phyloP scores from a whole-genome alignment of 2,888 invertebrate species.

The Cryptus viduatorius region DNA sequence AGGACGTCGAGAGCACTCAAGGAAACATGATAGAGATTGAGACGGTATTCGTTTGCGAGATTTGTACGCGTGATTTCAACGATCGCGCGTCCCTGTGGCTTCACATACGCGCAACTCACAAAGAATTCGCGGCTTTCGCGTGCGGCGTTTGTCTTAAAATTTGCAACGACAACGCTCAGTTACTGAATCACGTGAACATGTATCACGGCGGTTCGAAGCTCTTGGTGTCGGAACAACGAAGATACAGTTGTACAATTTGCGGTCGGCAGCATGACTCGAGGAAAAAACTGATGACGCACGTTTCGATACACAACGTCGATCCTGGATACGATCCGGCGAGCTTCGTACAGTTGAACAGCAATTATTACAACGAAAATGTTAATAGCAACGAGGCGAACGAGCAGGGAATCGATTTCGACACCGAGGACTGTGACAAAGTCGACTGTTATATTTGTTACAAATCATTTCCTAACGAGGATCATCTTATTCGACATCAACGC shows the following conservation, averaged over 20 bases:
- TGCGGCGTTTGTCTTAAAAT: constrained; percentile 87
- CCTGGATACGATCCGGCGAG: constrained; percentile 85
- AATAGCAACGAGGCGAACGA: constrained; percentile 79
- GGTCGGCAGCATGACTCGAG: constrained; percentile 87
- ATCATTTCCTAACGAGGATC: constrained; percentile 85
- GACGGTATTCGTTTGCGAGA: constrained; percentile 85
- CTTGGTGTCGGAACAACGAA: constrained; percentile 82
- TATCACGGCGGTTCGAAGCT: constrained; percentile 85
- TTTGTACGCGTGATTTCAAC: constrained; percentile 85
- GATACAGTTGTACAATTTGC: constrained; percentile 86
- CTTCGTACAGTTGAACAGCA: constrained; percentile 85
- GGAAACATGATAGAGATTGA: constrained; percentile 84
- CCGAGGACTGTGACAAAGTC: constrained; percentile 80
- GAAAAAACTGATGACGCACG: constrained; percentile 86
- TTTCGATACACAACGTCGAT: constrained; percentile 86
- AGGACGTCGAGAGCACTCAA: constrained; percentile 78
- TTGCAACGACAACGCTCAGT: constrained; percentile 85
- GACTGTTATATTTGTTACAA: constrained; percentile 85
- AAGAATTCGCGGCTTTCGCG: constrained; percentile 86
- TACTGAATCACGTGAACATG: constrained; percentile 86
- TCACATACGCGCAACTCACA: constrained; percentile 86
- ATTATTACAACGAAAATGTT: constrained; percentile 80
- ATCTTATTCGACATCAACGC: constrained; percentile 85
- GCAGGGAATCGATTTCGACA: constrained; percentile 78
- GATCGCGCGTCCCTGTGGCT: constrained; percentile 86